These are phyloP conservation scores for Omphaloscelis lunosa DNA, from an alignment of 2,888 invertebrate genomes.

Conservation along the genomic window DNA sequence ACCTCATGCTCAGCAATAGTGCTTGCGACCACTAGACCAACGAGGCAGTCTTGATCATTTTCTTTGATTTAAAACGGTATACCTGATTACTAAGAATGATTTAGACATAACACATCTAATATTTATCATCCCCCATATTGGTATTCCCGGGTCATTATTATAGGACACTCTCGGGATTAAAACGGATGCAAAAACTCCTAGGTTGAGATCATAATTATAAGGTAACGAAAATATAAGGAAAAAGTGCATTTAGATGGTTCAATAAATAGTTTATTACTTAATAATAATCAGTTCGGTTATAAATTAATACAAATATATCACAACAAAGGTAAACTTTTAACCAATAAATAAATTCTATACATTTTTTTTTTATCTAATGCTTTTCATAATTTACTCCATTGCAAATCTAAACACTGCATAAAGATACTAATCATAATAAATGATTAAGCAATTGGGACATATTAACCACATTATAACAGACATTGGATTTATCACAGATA, in stretches of 20 bases:
- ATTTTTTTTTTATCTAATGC: too few species aligned
- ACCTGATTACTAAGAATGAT: not conserved
- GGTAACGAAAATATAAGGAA: not conserved
- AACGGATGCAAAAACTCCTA: not conserved
- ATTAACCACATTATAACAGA: not conserved
- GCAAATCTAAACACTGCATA: not conserved
- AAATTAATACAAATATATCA: too few species aligned
- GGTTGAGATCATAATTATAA: not conserved
- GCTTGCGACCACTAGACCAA: too few species aligned
- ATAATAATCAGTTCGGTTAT: not conserved
- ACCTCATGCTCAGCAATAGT: too few species aligned
- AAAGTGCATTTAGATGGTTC: too few species aligned
- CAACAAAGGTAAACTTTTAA: not conserved
- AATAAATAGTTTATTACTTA: not conserved
- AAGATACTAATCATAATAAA: not conserved
- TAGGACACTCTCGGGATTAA: not conserved
- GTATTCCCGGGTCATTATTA: not conserved
- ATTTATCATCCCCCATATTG: not conserved
- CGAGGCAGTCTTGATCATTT: not conserved
- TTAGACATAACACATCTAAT: not conserved
- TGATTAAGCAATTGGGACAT: not conserved
- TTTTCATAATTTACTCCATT: not conserved
- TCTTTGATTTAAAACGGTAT: not conserved
- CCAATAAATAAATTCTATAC: not conserved
- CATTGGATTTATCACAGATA: not conserved